Evolutionary conservation across 2,797 vertebrate genomes (phyloP).

Genomic region (Phylloscopus collybita): DNA sequence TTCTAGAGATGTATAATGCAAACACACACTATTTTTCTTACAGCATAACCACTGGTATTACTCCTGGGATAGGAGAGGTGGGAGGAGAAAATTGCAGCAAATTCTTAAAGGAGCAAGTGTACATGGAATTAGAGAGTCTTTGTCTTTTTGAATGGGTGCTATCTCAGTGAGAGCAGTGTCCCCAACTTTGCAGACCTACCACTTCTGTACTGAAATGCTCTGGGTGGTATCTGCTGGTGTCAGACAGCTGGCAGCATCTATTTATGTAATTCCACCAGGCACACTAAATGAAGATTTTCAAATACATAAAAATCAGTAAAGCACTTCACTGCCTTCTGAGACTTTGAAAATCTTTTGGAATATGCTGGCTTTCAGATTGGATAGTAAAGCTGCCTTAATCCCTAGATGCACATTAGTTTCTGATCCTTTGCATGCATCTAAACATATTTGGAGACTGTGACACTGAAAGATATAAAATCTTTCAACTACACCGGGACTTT

Average conservation of each 20-base stretch:
- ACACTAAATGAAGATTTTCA: conserved; percentile 41
- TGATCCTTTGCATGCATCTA: conserved; percentile 41
- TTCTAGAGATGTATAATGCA: not conserved
- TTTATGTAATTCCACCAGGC: conserved; percentile 14
- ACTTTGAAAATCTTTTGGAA: conserved; percentile 41
- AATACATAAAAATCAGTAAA: conserved; percentile 59
- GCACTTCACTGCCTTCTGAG: conserved; percentile 30
- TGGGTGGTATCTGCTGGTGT: not conserved
- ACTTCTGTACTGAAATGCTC: not conserved
- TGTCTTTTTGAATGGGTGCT: not conserved
- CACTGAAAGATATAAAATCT: conserved; percentile 36
- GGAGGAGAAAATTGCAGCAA: not conserved
- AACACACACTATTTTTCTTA: not conserved
- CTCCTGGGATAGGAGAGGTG: not conserved
- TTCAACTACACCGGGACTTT: not conserved
- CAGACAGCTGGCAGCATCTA: conserved; percentile 32
- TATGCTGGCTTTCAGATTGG: not conserved
- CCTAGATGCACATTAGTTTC: not conserved
- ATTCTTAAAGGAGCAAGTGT: not conserved
- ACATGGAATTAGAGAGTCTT: not conserved
- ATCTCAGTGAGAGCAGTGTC: not conserved
- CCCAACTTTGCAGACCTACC: not conserved
- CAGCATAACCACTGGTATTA: not conserved
- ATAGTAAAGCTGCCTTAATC: conserved; percentile 46
- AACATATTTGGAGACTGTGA: conserved; percentile 39